Evolutionary conservation across 2,888 invertebrate genomes (phyloP), one percentile per base, ranked within the genome.

Genomic region (Protonemura montana): DNA sequence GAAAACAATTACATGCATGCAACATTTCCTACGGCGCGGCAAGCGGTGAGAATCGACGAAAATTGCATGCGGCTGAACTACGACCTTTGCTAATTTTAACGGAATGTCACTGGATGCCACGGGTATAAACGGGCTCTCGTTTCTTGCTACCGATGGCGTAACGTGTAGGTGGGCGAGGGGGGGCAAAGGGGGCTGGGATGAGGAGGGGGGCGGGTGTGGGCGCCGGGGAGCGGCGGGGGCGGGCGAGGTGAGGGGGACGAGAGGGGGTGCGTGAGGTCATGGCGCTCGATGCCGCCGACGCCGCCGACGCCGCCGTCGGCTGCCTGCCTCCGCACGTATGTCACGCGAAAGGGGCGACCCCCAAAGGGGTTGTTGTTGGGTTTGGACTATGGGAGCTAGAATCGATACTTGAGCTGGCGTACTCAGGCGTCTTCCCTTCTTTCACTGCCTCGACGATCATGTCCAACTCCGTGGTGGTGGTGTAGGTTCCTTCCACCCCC

Each of bases 51-150:
- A 59, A 84, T 84, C 59, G 84, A 76, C 27, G 59, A 84, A 59
- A 76, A 84, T 84, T 76, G 84, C 84, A 84, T 84, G 84, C 59
- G 35, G 28, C 41, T 41, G 82, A 84, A 84, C 84, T 84, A 26
- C 76, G 84, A 84, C 84, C 76, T 84, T 84, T 84, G 59, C 84
- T 84, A 84, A 84, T 84, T 84, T 76, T 25, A 84, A 76, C 84
- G 84, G 84, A 84, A 84, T 84, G 84, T 84, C 84, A 84, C 84
- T 76, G 84, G 84, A 84, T 76, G 84, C 84, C 84, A 84, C 84
- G 84, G 59, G 25, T 84, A 84, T 84, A 84, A 84, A 84, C 42
- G 84, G 59, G 76, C 42, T 76, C 29, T 42, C 76, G 84, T 84
- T 84, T 84, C 84, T 84, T 84, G 59, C 29, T 6, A 28, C 21